Evolutionary conservation across 30 jellyfish, hydroid and myxozoan species (phyloP), one percentile per base, ranked within the genome.

Genomic region (Cassiopea xamachana): DNA sequence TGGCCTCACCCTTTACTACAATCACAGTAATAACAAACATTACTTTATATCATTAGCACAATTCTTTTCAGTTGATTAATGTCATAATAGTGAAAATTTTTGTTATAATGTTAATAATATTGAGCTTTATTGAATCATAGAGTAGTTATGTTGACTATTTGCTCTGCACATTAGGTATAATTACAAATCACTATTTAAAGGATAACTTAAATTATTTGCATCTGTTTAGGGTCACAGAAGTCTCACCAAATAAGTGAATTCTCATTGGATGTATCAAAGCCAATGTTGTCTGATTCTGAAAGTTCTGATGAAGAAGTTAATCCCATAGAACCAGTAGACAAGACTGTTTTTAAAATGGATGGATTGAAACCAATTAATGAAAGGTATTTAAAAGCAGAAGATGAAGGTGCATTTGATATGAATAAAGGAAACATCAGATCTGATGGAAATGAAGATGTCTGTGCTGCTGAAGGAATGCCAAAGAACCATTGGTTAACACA

Each of bases 301-400:
- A 90, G 97, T 51, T 90, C 97, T 7, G 97, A 90, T 51, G 97
- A 90, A 45, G 97, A 90, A 16, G 43, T 51, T 48, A 79, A 87
- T 1, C 68, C 71, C 7, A 2, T 61, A 13, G 73, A 90, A 71
- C 58, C 27, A 27, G 46, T 4, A 3, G 10, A 55, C 12, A 55
- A 55, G 7, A 10, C 7, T 10, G 12, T 3, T 3, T 3, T 55
- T 6, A 55, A 55, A 10, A 55, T 55, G 7, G 12, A 55, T 55
- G 12, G 64, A 10, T 55, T 55, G 64, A 6, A 10, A 3, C 64
- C 7, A 55, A 3, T 55, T 55, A 10, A 0, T 3, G 64, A 55
- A 55, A 55, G 7, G 12, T 6, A 10, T 55, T 10, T 10, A 55
- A 10, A 10, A 55, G 12, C 7, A 55, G 64, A 55, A 55, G 12